phyloP scores from a whole-genome alignment of 1,140 invertebrate genomes.

The Drosophila bocki region DNA sequence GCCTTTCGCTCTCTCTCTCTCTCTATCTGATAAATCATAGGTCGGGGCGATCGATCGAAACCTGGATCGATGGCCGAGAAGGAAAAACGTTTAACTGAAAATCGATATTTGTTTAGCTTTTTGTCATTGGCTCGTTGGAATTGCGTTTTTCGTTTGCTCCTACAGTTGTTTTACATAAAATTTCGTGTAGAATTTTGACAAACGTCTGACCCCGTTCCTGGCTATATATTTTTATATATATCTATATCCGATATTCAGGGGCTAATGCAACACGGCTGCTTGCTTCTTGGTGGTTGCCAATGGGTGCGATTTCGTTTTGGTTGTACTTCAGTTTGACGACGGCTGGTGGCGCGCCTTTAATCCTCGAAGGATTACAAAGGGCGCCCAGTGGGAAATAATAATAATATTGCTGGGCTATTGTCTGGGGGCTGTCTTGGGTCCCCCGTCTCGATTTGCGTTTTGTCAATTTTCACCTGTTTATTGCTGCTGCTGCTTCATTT shows the following conservation, averaged over 20 bases:
- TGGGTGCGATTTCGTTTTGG: constrained; percentile 65
- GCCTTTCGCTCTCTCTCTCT: constrained; percentile 25
- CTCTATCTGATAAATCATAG: constrained; percentile 50
- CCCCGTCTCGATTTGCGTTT: constrained; percentile 62
- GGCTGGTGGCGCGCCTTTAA: constrained; percentile 61
- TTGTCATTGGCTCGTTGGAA: constrained; percentile 60
- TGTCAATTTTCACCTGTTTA: constrained; percentile 75
- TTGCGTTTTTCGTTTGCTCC: constrained; percentile 85
- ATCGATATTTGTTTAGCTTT: constrained; percentile 37
- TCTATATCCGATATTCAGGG: neutral
- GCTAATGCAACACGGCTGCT: constrained; percentile 17
- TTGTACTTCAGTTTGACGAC: constrained; percentile 76
- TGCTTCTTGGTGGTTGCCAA: constrained; percentile 68
- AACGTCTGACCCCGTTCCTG: constrained; percentile 69
- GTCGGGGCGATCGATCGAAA: constrained; percentile 44
- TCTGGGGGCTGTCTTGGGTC: constrained; percentile 49
- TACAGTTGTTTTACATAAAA: constrained; percentile 82
- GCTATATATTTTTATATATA: neutral
- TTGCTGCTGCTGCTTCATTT: constrained; percentile 60
- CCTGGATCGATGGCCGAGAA: constrained; percentile 51
- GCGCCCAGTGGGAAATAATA: constrained; percentile 71
- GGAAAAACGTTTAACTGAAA: constrained; percentile 50
- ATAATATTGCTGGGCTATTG: constrained; percentile 85
- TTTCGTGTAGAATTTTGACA: constrained; percentile 80
- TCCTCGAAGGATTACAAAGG: constrained; percentile 78